Evolutionary conservation across 1,140 invertebrate species (phyloP), one percentile per base, ranked within the genome.

Genomic region (Heliconius himera): DNA sequence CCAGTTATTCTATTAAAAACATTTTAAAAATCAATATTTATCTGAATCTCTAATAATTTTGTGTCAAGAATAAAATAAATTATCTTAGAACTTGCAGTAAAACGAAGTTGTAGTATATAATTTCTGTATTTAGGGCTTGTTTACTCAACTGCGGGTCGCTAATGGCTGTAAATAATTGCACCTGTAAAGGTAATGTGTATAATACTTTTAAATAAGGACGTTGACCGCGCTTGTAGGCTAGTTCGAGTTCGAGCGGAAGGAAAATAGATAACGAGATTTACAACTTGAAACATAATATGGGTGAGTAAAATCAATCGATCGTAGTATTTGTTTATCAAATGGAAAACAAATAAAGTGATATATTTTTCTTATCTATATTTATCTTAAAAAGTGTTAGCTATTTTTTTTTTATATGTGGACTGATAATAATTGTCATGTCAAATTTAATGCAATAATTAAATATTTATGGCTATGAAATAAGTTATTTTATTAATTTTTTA

Each of bases 201-300:
- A 76, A 77, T 77, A 77, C 71, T 81, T 81, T 81, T 81, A 75
- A 81, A 78, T 72, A 81, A 78, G 80, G 71, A 78, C 80, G 80
- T 81, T 81, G 80, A 81, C 80, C 76, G 76, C 75, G 73, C 74
- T 38, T 49, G 78, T 73, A 66, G 60, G 74, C 79, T 71, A 71
- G 75, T 77, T 77, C 38, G 71, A 77, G 54, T 77, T 77, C 38
- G 71, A 77, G 54, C 79, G 79, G 79, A 81, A 81, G 79, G 79
- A 77, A 81, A 77, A 77, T 81, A 81, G 75, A 81, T 81, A 81
- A 81, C 79, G 51, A 81, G 79, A 81, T 81, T 81, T 77, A 77
- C 79, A 49, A 72, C 72, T 81, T 77, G 70, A 49, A 74, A 81
- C 49, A 60, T 74, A 74, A 77, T 72, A 71, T 36, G 76, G 70